A percentile compares a stretch with the other conserved stretches of the same genome.
These are phyloP conservation scores for Trichoplusia ni DNA, from an alignment of 1,140 invertebrate genomes.

Conservation along the genomic window DNA sequence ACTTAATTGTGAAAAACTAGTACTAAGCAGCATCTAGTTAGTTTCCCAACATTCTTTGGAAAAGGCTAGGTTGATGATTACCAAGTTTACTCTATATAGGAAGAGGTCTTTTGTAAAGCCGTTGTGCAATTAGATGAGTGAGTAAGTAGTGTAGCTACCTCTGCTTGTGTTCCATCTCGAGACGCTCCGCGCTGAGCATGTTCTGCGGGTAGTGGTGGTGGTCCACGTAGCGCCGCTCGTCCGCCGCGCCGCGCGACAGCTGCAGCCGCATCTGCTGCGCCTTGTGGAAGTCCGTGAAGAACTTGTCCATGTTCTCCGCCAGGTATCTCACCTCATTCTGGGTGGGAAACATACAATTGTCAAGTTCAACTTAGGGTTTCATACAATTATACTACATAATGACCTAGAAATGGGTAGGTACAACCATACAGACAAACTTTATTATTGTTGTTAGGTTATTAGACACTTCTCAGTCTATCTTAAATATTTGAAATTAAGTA, in stretches of 20 bases:
- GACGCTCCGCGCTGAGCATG: slow-evolving; percentile 65
- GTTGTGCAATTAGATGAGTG: too few relatives aligned
- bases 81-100: too few relatives aligned
- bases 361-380: too few relatives aligned
- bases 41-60: too few relatives aligned
- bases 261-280: slow-evolving; percentile 75
- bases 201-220: slow-evolving; percentile 51
- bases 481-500: not conserved
- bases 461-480: too few relatives aligned
- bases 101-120: too few relatives aligned
- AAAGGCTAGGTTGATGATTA: too few relatives aligned
- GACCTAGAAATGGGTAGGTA: too few relatives aligned
- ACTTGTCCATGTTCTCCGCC: slow-evolving; percentile 83
- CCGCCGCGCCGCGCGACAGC: slow-evolving; percentile 38
- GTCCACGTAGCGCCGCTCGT: slow-evolving; percentile 39
- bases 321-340: slow-evolving; percentile 75
- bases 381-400: too few relatives aligned
- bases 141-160: too few relatives aligned
- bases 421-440: not conserved
- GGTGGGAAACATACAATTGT: not conserved
- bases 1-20: too few relatives aligned
- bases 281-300: slow-evolving; percentile 83
- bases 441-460: not conserved
- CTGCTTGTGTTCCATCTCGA: slow-evolving; percentile 74
- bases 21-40: too few relatives aligned